Evolutionary conservation across 1,140 invertebrate species (phyloP).

Genomic region (Schlechtendalia chinensis): DNA sequence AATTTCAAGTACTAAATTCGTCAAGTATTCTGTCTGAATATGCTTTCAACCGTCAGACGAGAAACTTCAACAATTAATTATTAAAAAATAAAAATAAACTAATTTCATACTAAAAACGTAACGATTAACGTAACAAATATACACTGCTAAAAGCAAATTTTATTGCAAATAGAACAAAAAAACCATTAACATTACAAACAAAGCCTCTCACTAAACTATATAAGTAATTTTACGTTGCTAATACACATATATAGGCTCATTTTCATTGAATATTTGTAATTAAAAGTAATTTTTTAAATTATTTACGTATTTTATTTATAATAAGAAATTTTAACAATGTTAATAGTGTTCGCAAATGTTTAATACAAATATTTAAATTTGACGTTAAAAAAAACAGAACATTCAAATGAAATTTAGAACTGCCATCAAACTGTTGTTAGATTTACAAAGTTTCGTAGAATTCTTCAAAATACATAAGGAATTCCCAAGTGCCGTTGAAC

Average conservation of each 20-base stretch:
- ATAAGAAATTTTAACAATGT: no score
- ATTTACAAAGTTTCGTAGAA: neutral
- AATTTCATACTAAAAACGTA: neutral
- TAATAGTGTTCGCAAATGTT: no score
- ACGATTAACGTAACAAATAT: neutral
- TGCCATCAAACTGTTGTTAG: neutral
- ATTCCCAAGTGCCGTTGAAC: neutral
- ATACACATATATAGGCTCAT: no score
- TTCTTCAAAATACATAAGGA: neutral
- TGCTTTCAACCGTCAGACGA: neutral
- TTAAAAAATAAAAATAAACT: neutral
- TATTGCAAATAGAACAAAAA: neutral
- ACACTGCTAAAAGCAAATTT: neutral
- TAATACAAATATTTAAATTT: no score
- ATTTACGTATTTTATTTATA: no score
- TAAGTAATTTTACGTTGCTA: no score
- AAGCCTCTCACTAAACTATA: no score
- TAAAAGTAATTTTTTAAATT: no score
- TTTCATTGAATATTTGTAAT: no score
- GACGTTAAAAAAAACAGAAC: no score
- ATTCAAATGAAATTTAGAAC: neutral
- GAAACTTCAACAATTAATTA: neutral
- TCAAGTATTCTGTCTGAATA: neutral
- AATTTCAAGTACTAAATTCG: neutral
- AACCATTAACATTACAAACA: neutral